phyloP scores from a whole-genome alignment of 2,797 vertebrate species.

The Crossoptilon crossoptilon region DNA sequence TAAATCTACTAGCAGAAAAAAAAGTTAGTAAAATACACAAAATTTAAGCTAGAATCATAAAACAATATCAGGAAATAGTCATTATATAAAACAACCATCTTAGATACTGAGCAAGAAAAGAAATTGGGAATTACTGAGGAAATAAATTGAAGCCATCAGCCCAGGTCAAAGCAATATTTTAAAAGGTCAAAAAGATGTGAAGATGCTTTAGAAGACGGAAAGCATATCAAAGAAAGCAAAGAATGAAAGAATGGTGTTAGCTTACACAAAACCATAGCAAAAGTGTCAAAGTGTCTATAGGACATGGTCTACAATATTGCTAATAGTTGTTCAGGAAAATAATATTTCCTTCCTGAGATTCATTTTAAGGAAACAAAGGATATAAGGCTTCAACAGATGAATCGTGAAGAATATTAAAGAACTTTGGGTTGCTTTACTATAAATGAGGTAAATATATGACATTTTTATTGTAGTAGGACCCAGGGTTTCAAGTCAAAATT shows the following conservation, averaged over 20 bases:
- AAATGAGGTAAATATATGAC: neutral
- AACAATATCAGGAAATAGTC: neutral
- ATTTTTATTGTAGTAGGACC: neutral
- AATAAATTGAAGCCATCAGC: neutral
- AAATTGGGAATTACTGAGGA: neutral
- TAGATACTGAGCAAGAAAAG: neutral
- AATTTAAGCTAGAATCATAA: neutral
- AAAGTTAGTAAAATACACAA: neutral
- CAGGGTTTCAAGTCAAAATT: neutral
- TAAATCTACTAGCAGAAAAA: neutral
- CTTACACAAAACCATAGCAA: neutral
- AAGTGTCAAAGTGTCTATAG: neutral
- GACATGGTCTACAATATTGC: neutral
- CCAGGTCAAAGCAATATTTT: conserved; percentile 25
- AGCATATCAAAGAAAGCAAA: neutral
- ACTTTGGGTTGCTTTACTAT: neutral
- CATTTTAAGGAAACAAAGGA: neutral
- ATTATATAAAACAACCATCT: neutral
- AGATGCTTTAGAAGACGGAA: neutral
- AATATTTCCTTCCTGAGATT: neutral
- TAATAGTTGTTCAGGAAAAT: neutral
- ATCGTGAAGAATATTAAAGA: neutral
- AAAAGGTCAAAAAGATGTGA: neutral
- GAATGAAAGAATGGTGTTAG: neutral
- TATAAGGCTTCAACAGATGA: neutral